Conservation (phyloP, 2,797 vertebrate species). For the Chiroxiphia lanceolata region DNA sequence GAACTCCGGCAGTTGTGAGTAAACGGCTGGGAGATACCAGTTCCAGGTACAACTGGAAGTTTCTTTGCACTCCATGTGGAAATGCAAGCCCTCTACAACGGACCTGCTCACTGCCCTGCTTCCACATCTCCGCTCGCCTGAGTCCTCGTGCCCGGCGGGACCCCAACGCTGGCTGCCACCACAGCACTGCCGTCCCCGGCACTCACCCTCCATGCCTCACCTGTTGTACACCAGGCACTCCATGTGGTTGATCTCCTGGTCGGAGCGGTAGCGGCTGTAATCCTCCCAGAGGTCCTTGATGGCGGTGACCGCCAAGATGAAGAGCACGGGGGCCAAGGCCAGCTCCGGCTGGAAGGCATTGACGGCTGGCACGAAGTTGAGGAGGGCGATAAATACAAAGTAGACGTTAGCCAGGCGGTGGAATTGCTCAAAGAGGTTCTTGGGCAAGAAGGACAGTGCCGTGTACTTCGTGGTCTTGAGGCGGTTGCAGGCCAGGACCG, state of each 20-base stretch:
- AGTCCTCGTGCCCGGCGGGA: accelerated
- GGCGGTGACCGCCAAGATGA: slow-evolving; percentile 93
- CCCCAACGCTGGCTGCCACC: accelerated
- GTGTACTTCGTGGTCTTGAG: slow-evolving; percentile 98
- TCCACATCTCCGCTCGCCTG: accelerated
- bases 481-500: slow-evolving; percentile 82
- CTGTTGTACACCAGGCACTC: slow-evolving; percentile 94
- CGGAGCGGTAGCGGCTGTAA: slow-evolving; percentile 91
- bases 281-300: slow-evolving; percentile 98
- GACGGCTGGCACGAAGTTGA: slow-evolving; percentile 92
- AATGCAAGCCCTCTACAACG: accelerated
- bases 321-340: slow-evolving; percentile 92
- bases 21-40: background rate
- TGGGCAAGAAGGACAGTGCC: slow-evolving; percentile 91
- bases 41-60: background rate
- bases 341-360: slow-evolving; percentile 95
- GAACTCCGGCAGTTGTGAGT: background rate
- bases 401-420: slow-evolving; percentile 96
- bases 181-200: accelerated
- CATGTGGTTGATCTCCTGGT: slow-evolving; percentile 95
- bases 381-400: slow-evolving; percentile 94
- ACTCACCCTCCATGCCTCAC: slow-evolving; percentile 63
- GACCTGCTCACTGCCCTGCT: background rate
- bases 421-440: slow-evolving; percentile 97
- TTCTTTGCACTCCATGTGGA: background rate